Percentiles rank a stretch among this genome's conserved stretches.
Conservation (phyloP, 1,140 invertebrate species). For the Ceratosolen fusciceps region DNA sequence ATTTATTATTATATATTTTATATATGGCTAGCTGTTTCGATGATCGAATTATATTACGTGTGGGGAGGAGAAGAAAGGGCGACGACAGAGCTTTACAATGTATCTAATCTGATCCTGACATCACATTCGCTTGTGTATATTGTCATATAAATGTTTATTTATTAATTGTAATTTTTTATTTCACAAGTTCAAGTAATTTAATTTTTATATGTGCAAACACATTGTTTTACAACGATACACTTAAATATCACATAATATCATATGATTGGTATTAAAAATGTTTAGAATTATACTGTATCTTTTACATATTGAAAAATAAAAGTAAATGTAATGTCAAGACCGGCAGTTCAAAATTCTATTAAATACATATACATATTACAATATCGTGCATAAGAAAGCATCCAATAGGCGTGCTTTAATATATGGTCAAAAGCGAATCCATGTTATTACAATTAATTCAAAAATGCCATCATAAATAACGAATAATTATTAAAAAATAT, state of each 20-base stretch:
- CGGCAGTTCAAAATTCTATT: background rate
- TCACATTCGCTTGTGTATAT: background rate
- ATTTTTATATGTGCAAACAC: background rate
- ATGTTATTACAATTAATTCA: conserved; percentile 26
- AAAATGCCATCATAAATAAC: background rate
- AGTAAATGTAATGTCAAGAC: conserved; percentile 12
- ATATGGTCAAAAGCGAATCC: background rate
- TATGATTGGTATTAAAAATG: too few relatives aligned
- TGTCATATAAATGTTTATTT: background rate
- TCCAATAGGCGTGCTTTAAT: conserved; percentile 10
- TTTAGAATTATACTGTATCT: background rate
- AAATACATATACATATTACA: conserved; percentile 33
- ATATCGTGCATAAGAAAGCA: conserved; percentile 27
- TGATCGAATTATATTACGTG: background rate
- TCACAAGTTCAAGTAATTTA: background rate
- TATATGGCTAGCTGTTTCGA: conserved; percentile 33
- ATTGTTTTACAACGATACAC: background rate
- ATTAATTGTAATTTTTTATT: background rate
- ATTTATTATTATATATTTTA: conserved; percentile 36
- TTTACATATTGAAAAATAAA: background rate
- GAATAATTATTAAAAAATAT: conserved; percentile 28
- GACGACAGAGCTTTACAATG: background rate
- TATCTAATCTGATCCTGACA: background rate
- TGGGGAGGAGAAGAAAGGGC: background rate
- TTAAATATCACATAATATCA: background rate